Evolutionary conservation across 2,113 vertebrate genomes (phyloP), one percentile per base, ranked within the genome.

Genomic region (Centropus bengalensis): DNA sequence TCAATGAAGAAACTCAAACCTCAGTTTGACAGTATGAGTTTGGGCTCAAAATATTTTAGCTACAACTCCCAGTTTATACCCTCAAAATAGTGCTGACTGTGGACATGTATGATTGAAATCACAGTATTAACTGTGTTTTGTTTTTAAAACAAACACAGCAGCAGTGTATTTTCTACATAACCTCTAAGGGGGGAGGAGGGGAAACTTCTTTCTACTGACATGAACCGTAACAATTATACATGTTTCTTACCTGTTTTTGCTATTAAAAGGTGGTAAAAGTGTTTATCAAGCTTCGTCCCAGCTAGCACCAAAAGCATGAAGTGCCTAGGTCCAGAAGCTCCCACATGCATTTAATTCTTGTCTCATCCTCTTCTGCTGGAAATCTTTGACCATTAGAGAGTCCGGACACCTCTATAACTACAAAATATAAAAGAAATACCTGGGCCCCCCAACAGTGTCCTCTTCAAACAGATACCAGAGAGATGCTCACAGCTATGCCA

Each of bases 341-440:
- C 78, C 96, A 96, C 67, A 95, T 89, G 88, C 79, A 94, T 52
- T 96, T 94, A 96, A 94, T 89, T 91, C 90, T 93, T 96, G 92
- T 91, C 79, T 94, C 95, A 95, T 96, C 95, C 77, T 97, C 97
- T 97, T 97, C 94, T 94, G 95, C 77, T 84, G 94, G 94, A 96
- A 96, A 93, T 93, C 94, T 96, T 96, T 86, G 80, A 94, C 91
- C 97, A 95, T 95, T 95, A 97, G 81, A 96, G 86, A 91, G 74
- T 95, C 95, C 70, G 73, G 95, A 95, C 91, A 97, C 93, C 91
- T 96, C 95, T 96, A 97, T 62, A 97, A 97, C 96, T 97, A 97
- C 82, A 96, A 97, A 96, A 97, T 96, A 95, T 96, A 97, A 97
- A 96, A 97, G 96, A 97, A 97, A 97, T 96, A 97, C 95, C 93